phyloP scores from a whole-genome alignment of 2,113 vertebrate genomes.

The Limanda limanda region DNA sequence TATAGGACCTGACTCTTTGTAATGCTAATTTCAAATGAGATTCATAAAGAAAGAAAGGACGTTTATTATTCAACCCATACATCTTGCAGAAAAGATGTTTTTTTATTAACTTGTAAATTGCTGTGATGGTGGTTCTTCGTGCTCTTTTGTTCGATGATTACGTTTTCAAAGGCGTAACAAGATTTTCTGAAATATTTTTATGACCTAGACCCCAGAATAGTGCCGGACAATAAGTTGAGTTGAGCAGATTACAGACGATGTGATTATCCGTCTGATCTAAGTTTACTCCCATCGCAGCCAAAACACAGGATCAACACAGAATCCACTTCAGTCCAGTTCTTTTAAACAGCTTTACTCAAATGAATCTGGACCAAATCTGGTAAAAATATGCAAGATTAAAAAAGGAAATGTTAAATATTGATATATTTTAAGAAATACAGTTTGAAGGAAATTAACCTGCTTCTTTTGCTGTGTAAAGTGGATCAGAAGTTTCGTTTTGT shows the following conservation, averaged over 20 bases:
- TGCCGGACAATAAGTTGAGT: not conserved
- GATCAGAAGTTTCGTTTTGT: too few relatives aligned
- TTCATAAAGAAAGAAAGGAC: slow-evolving; percentile 1
- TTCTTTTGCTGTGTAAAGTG: too few relatives aligned
- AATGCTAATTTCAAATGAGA: slow-evolving; percentile 23
- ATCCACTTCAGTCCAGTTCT: not conserved
- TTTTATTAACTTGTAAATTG: slow-evolving; percentile 14
- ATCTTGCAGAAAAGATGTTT: not conserved
- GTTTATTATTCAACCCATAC: slow-evolving; percentile 29
- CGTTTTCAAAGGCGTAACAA: not conserved
- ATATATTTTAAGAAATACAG: too few relatives aligned
- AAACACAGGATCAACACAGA: too few relatives aligned
- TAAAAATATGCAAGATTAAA: too few relatives aligned
- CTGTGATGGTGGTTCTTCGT: not conserved
- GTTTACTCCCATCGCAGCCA: too few relatives aligned
- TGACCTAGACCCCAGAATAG: too few relatives aligned
- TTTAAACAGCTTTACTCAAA: too few relatives aligned
- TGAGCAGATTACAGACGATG: not conserved
- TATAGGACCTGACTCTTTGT: slow-evolving; percentile 33
- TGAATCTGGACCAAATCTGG: too few relatives aligned
- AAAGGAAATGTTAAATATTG: too few relatives aligned
- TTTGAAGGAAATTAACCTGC: too few relatives aligned
- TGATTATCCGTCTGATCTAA: not conserved
- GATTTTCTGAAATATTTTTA: not conserved
- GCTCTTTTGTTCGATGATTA: not conserved